phyloP scores from a whole-genome alignment of 1,140 invertebrate genomes.

The Campoletis sonorensis region DNA sequence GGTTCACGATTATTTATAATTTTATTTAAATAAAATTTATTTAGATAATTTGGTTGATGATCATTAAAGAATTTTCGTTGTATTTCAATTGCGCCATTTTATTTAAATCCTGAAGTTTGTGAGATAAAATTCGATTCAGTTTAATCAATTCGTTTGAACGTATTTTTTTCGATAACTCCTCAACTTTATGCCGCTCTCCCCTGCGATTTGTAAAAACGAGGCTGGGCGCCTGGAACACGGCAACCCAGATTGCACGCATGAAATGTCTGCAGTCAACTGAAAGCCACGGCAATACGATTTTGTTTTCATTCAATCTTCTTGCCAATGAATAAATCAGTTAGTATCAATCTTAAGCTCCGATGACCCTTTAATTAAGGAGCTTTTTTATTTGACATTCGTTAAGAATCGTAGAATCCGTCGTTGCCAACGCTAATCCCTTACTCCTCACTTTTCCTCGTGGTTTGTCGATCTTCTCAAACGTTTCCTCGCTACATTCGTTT shows the following conservation, averaged over 20 bases:
- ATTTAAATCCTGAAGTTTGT: too few relatives aligned
- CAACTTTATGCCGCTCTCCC: too few relatives aligned
- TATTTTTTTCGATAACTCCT: too few relatives aligned
- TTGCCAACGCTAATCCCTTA: conserved; percentile 60
- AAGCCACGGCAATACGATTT: background rate
- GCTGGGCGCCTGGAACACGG: background rate
- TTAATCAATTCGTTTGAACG: too few relatives aligned
- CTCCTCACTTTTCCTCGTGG: conserved; percentile 36
- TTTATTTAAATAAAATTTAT: too few relatives aligned
- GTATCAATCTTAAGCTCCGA: background rate
- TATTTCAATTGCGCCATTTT: too few relatives aligned
- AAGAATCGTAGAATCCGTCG: conserved; percentile 42
- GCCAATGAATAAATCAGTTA: conserved; percentile 38
- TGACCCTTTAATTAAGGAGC: background rate
- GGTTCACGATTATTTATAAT: too few relatives aligned
- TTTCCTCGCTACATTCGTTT: background rate
- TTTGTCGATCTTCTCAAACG: conserved; percentile 19
- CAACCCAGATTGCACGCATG: conserved; percentile 4
- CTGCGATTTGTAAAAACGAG: too few relatives aligned
- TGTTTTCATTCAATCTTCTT: conserved; percentile 48
- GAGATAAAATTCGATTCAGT: too few relatives aligned
- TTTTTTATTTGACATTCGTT: background rate
- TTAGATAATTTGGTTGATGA: too few relatives aligned
- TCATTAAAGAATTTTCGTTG: too few relatives aligned
- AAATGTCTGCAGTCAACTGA: background rate